phyloP scores from a whole-genome alignment of 2,797 vertebrate species.

The Paedocypris micromegethes region DNA sequence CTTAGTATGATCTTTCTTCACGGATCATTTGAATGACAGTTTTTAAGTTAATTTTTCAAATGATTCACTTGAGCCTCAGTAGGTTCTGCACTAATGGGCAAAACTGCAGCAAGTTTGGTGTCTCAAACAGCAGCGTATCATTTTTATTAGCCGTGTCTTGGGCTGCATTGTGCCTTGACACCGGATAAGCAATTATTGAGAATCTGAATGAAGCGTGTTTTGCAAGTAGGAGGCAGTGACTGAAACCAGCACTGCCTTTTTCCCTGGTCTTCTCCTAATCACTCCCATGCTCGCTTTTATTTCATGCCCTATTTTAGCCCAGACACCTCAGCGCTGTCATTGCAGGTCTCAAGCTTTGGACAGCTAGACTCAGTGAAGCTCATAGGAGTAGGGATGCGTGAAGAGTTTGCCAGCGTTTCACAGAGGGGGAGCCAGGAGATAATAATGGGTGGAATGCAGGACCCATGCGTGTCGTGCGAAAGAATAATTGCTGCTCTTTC shows the following conservation, averaged over 20 bases:
- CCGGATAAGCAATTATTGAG: conserved; percentile 46
- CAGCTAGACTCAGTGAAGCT: conserved; percentile 58
- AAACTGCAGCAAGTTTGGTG: conserved; percentile 28
- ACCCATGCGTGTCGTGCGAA: conserved; percentile 69
- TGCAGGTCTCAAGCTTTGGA: conserved; percentile 40
- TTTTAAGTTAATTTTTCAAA: conserved; percentile 38
- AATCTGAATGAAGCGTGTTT: conserved; percentile 44
- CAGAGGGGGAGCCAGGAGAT: conserved; percentile 69
- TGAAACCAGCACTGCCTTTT: conserved; percentile 42
- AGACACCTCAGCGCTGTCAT: conserved; percentile 40
- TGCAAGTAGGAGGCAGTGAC: conserved; percentile 39
- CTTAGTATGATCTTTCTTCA: conserved; percentile 36
- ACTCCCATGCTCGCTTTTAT: conserved; percentile 43
- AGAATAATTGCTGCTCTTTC: conserved; percentile 78
- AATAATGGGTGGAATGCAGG: conserved; percentile 71
- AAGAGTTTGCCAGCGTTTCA: conserved; percentile 66
- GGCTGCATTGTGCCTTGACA: conserved; percentile 37
- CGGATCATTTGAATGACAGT: conserved; percentile 42
- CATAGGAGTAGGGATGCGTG: conserved; percentile 58
- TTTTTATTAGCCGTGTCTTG: conserved; percentile 24
- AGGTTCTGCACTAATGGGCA: conserved; percentile 30
- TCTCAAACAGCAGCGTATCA: conserved; percentile 31
- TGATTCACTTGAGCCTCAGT: conserved; percentile 35
- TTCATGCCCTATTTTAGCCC: conserved; percentile 44
- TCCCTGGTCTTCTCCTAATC: conserved; percentile 37